Conservation (phyloP, 30 jellyfish, hydroid and myxozoan genomes). For the Pelagia noctiluca region DNA sequence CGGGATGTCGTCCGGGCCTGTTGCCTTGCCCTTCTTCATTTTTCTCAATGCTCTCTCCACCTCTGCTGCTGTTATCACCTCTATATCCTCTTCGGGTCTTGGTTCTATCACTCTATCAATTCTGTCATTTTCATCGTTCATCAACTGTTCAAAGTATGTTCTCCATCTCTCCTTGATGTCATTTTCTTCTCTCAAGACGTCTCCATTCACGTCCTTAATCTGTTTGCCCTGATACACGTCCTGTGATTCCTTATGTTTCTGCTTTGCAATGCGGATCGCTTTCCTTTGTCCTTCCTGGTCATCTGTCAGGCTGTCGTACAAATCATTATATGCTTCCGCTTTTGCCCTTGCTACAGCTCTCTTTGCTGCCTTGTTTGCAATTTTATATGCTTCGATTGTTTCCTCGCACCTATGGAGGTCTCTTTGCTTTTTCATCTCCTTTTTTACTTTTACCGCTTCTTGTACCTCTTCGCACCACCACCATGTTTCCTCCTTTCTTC, state of each 20-base stretch:
- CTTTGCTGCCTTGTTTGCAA: conserved; percentile 6
- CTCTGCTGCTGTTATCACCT: conserved; percentile 1
- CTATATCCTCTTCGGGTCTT: conserved; percentile 16
- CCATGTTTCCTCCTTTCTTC: conserved; percentile 22
- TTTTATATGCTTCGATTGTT: background rate
- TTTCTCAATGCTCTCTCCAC: background rate
- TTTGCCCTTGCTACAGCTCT: conserved; percentile 9
- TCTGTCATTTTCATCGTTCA: background rate
- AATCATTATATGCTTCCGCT: conserved; percentile 1
- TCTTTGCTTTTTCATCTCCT: background rate
- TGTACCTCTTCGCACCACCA: conserved; percentile 59
- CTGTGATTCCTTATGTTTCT: background rate
- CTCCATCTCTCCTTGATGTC: conserved; percentile 6
- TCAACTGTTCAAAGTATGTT: background rate
- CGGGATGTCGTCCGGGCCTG: conserved; percentile 16
- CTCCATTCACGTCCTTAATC: background rate
- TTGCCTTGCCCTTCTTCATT: conserved; percentile 8
- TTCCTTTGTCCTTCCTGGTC: background rate
- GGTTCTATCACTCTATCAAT: too few species aligned
- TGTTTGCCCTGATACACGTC: background rate
- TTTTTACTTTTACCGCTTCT: background rate
- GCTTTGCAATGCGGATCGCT: background rate
- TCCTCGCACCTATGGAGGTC: background rate
- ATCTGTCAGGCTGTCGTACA: background rate
- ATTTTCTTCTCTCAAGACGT: conserved; percentile 1